These are phyloP conservation scores for Ornithorhynchus anatinus DNA, from an alignment of 2,113 vertebrate species.

Conservation along the genomic window DNA sequence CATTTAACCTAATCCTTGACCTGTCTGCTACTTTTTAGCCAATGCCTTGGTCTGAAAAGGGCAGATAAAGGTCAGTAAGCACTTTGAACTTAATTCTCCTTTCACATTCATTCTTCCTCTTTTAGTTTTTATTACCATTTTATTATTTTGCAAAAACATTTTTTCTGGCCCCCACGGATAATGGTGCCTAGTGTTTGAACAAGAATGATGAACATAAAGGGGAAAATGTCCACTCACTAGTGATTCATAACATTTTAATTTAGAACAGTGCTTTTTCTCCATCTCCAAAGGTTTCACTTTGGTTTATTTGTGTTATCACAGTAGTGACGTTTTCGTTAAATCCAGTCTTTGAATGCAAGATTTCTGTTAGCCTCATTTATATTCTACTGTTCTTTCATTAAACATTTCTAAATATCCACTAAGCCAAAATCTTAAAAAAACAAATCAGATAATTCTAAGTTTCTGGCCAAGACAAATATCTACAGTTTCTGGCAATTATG, in stretches of 20 bases:
- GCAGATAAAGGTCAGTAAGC: neutral
- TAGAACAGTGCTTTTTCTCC: constrained; percentile 33
- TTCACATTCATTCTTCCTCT: neutral
- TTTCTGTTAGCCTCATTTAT: constrained; percentile 72
- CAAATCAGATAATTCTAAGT: constrained; percentile 77
- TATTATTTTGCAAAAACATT: constrained; percentile 12
- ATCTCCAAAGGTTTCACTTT: constrained; percentile 52
- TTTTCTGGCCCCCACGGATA: constrained; percentile 6
- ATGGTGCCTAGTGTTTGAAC: neutral
- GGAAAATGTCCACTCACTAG: constrained; percentile 52
- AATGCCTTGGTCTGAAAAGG: too few species aligned
- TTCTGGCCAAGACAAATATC: constrained; percentile 84
- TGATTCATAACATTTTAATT: constrained; percentile 58
- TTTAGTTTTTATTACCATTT: constrained; percentile 16
- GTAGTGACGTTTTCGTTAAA: constrained; percentile 72
- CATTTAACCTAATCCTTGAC: too few species aligned
- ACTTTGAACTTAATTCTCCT: neutral
- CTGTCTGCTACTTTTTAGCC: too few species aligned
- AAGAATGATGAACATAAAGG: neutral
- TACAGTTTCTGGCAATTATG: constrained; percentile 84
- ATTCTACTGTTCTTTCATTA: constrained; percentile 81
- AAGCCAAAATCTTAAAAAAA: constrained; percentile 81
- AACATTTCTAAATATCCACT: constrained; percentile 79
- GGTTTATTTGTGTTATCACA: constrained; percentile 78
- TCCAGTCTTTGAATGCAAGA: constrained; percentile 68